Percentiles rank a stretch among this genome's conserved stretches.
Evolutionary conservation across 2,113 vertebrate genomes (phyloP).

Genomic region (Brachypteracias leptosomus): DNA sequence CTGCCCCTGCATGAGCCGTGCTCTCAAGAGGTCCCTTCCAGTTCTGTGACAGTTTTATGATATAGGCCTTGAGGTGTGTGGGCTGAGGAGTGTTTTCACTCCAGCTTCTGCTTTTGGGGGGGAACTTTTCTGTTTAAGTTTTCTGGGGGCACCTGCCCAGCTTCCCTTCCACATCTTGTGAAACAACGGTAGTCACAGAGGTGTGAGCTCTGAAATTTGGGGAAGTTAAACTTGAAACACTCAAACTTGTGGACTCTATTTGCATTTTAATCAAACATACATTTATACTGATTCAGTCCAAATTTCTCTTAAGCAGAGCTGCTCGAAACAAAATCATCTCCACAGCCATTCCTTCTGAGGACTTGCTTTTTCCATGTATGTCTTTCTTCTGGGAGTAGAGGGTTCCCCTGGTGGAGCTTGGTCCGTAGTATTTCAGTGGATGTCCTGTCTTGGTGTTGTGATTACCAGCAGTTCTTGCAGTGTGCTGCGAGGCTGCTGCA

Average conservation of each 20-base stretch:
- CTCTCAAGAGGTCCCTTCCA: neutral
- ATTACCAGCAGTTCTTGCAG: neutral
- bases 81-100: neutral
- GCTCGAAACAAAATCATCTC: neutral
- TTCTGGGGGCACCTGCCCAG: neutral
- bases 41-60: neutral
- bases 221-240: neutral
- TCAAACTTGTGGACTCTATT: neutral
- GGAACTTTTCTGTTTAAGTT: neutral
- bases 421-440: neutral
- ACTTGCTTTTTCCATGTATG: accelerated
- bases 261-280: neutral
- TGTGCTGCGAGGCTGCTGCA: neutral
- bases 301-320: neutral
- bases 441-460: neutral
- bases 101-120: neutral
- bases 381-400: neutral
- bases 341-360: neutral
- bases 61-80: neutral
- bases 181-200: neutral
- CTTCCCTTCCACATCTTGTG: neutral
- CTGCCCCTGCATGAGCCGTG: neutral
- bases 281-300: neutral
- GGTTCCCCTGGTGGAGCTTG: neutral
- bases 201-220: neutral